A percentile compares a stretch with the other conserved stretches of the same genome.
Conservation (phyloP, 2,888 invertebrate genomes). For the Oasisia sp. region DNA sequence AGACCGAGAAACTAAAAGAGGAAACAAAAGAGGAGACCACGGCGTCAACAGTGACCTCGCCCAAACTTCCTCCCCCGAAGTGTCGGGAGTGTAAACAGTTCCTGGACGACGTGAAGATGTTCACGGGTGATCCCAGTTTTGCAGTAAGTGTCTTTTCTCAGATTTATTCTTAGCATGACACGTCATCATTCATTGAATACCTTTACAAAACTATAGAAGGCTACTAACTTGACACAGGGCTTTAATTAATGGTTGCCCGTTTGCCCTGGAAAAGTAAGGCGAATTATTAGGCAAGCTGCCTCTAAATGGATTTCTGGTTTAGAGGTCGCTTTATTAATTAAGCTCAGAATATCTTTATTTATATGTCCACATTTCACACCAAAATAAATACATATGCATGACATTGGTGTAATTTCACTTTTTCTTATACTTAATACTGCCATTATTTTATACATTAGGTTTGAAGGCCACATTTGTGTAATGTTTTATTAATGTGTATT, state of each 20-base stretch:
- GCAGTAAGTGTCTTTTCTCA: slow-evolving; percentile 65
- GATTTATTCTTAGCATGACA: not conserved
- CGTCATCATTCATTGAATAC: not conserved
- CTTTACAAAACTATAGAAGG: not conserved
- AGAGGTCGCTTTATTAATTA: no score
- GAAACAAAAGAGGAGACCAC: slow-evolving; percentile 28
- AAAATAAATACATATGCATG: no score
- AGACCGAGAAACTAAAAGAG: slow-evolving; percentile 36
- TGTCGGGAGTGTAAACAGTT: slow-evolving; percentile 70
- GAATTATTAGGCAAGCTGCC: no score
- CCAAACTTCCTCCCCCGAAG: slow-evolving; percentile 49
- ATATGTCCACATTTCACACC: no score
- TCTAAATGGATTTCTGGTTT: no score
- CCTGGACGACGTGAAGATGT: slow-evolving; percentile 69
- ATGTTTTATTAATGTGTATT: not conserved
- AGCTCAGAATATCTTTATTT: no score
- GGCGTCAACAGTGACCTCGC: slow-evolving; percentile 21
- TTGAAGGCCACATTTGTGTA: not conserved
- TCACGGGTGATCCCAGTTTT: slow-evolving; percentile 81
- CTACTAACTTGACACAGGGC: not conserved
- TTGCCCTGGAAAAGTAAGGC: no score
- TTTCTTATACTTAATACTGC: no score
- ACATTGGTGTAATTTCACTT: no score
- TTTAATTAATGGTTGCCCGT: not conserved
- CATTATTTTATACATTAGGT: no score